A percentile compares a stretch with the other conserved stretches of the same genome.
Evolutionary conservation across 2,113 vertebrate species (phyloP).

Genomic region (Erythrocercus mccallii): DNA sequence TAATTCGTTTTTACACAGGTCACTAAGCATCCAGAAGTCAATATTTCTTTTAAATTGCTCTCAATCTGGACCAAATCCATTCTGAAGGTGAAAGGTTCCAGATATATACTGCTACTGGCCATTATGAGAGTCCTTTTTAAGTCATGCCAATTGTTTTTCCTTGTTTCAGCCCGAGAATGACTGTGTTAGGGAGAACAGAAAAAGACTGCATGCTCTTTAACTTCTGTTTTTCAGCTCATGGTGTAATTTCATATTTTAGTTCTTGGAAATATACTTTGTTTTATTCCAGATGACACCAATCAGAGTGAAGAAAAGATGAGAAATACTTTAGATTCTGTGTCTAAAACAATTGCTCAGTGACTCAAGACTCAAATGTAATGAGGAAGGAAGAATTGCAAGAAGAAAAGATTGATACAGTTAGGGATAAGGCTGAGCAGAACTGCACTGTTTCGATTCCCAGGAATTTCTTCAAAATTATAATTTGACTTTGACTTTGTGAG

Average conservation of each 20-base stretch:
- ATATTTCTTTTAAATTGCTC: conserved; percentile 62
- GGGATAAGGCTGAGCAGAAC: not conserved
- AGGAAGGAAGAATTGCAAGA: conserved; percentile 23
- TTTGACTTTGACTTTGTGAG: conserved; percentile 39
- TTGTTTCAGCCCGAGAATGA: not conserved
- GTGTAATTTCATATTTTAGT: not conserved
- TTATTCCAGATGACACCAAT: conserved; percentile 4
- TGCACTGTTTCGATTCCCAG: not conserved
- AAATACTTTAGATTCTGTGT: conserved; percentile 6
- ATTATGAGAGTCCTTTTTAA: conserved; percentile 22
- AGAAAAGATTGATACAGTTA: conserved; percentile 7
- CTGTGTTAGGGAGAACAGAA: not conserved
- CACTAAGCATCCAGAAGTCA: conserved; percentile 49
- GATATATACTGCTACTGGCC: not conserved
- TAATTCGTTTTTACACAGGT: conserved; percentile 60
- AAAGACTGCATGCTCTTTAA: not conserved
- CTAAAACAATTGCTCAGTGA: conserved; percentile 38
- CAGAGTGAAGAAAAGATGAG: not conserved
- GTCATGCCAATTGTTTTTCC: not conserved
- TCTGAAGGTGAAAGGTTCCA: conserved; percentile 54
- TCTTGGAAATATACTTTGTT: conserved; percentile 4
- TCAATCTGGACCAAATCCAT: conserved; percentile 38
- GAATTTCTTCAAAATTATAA: conserved; percentile 15
- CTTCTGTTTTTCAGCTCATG: not conserved
- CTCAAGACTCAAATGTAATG: conserved; percentile 49